phyloP scores from a whole-genome alignment of 2,113 vertebrate species.

The Poeciliopsis retropinna region DNA sequence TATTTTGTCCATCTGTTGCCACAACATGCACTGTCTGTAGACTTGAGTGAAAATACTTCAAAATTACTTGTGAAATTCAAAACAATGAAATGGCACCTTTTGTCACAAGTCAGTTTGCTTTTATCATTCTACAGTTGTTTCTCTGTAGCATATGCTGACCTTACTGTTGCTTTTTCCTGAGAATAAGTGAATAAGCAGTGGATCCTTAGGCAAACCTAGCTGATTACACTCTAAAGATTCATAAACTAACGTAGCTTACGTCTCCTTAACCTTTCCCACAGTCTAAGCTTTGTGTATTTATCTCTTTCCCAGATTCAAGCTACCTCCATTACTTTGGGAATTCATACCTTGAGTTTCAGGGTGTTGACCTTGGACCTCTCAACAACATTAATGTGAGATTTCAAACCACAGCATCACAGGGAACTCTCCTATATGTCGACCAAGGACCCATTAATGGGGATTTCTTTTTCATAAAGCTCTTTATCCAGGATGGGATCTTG shows the following conservation, averaged over 20 bases:
- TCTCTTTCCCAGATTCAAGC: constrained; percentile 71
- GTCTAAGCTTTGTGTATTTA: constrained; percentile 15
- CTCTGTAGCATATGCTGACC: constrained; percentile 20
- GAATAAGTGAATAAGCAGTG: too few species aligned
- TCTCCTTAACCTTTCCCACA: constrained; percentile 12
- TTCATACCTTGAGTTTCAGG: constrained; percentile 85
- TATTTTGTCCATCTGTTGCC: too few species aligned
- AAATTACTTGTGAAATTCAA: background rate
- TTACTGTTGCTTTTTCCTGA: constrained; percentile 11
- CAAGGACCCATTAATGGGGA: constrained; percentile 60
- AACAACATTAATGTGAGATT: constrained; percentile 84
- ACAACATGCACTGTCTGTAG: too few species aligned
- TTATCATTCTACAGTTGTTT: constrained; percentile 10
- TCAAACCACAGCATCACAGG: constrained; percentile 73
- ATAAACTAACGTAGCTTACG: constrained; percentile 15
- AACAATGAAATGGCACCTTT: background rate
- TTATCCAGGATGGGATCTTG: constrained; percentile 78
- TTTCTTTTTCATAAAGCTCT: constrained; percentile 82
- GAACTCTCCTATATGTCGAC: constrained; percentile 82
- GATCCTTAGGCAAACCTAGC: constrained; percentile 13
- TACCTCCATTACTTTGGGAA: constrained; percentile 78
- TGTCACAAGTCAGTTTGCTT: background rate
- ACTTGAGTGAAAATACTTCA: background rate
- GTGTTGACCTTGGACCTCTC: constrained; percentile 71
- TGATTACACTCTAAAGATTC: constrained; percentile 26